These are phyloP conservation scores for Amphimedon queenslandica DNA, from an alignment of 37 sponge, comb jelly and placozoan species.

Conservation along the genomic window DNA sequence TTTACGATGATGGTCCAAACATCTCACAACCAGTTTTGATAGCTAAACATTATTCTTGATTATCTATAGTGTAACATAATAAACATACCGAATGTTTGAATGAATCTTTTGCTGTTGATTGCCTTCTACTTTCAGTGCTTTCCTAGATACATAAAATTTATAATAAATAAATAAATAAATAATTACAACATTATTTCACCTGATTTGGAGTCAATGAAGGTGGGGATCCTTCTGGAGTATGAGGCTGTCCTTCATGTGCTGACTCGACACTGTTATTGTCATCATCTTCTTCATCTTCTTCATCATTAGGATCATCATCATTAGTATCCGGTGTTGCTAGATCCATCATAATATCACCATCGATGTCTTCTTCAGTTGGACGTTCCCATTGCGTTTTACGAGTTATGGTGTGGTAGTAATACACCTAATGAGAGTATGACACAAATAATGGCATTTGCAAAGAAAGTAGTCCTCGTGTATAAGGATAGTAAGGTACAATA, in stretches of 20 bases:
- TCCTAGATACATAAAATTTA: neutral
- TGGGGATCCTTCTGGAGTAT: conserved; percentile 36
- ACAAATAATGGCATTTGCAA: no score
- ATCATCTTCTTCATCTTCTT: neutral
- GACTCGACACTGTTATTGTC: neutral
- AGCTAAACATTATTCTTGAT: conserved; percentile 25
- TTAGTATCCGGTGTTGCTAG: conserved; percentile 14
- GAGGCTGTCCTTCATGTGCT: neutral
- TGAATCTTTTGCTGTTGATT: neutral
- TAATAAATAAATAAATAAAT: no score
- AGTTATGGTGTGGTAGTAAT: conserved; percentile 71
- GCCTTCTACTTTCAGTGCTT: neutral
- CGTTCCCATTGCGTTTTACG: conserved; percentile 75
- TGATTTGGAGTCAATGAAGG: neutral
- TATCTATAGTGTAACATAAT: neutral
- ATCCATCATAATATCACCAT: conserved; percentile 41
- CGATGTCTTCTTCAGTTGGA: conserved; percentile 36
- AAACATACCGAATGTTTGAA: conserved; percentile 7
- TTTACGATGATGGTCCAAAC: conserved; percentile 84
- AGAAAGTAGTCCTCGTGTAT: no score
- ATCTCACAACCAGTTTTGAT: conserved; percentile 79
- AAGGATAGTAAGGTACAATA: neutral
- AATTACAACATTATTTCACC: no score
- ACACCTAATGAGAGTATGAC: conserved; percentile 24
- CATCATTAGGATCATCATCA: neutral